phyloP scores from a whole-genome alignment of 2,888 invertebrate genomes.

The Pantelozetes paolii region DNA sequence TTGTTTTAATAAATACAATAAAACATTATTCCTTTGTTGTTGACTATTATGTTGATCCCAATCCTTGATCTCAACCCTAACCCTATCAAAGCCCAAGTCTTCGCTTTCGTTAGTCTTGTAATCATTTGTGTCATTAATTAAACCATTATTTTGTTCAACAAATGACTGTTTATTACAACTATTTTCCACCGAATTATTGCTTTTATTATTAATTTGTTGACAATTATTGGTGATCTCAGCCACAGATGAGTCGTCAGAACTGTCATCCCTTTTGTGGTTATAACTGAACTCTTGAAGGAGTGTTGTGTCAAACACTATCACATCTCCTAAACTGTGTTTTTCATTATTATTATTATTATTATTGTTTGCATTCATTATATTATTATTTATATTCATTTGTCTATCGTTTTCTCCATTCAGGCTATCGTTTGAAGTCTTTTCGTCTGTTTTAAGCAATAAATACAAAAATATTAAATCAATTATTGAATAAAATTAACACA shows the following conservation, averaged over 20 bases:
- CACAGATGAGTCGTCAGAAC: constrained; percentile 15
- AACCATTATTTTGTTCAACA: background rate
- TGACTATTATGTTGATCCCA: constrained; percentile 31
- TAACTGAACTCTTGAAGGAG: constrained; percentile 38
- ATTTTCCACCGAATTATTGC: background rate
- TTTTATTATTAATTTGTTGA: background rate
- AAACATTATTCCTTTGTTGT: constrained; percentile 22
- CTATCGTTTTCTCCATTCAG: background rate
- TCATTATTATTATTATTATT: constrained; percentile 3
- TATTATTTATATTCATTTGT: background rate
- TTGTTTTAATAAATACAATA: constrained; percentile 22
- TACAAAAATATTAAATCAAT: background rate
- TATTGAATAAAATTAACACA: background rate
- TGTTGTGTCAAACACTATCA: constrained; percentile 38
- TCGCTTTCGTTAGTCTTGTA: background rate
- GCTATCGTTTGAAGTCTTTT: background rate
- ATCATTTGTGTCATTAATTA: constrained; percentile 7
- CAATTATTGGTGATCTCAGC: constrained; percentile 3
- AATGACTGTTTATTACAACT: background rate
- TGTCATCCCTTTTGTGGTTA: constrained; percentile 18
- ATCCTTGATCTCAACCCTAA: constrained; percentile 38
- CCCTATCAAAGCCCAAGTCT: background rate
- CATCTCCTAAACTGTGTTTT: constrained; percentile 34
- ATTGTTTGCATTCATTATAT: background rate
- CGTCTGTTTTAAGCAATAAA: background rate